phyloP scores from a whole-genome alignment of 2,888 invertebrate species.

The Ectemnius lituratus region DNA sequence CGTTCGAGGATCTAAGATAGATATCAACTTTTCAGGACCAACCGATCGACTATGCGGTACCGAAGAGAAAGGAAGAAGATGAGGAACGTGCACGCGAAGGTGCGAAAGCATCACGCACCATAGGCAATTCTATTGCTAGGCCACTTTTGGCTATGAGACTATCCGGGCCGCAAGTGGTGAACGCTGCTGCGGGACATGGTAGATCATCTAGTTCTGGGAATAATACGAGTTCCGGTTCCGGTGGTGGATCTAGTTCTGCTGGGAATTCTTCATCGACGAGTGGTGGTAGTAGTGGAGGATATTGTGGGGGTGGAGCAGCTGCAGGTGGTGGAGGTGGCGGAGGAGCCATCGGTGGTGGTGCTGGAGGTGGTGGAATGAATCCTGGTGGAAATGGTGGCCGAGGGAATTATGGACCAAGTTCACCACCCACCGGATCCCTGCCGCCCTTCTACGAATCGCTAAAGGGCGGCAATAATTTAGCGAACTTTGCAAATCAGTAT shows the following conservation, averaged over 20 bases:
- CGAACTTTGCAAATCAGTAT: conserved; percentile 82
- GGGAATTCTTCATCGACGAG: conserved; percentile 64
- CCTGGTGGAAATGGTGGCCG: conserved; percentile 87
- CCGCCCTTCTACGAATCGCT: conserved; percentile 94
- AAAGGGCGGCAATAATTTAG: conserved; percentile 87
- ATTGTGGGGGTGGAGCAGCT: conserved; percentile 79
- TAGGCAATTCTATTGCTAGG: conserved; percentile 74
- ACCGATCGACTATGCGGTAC: conserved; percentile 93
- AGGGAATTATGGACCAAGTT: conserved; percentile 92
- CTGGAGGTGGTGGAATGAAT: conserved; percentile 88
- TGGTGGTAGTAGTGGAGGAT: conserved; percentile 70
- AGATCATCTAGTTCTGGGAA: conserved; percentile 81
- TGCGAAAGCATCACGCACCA: conserved; percentile 70
- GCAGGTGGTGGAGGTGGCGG: conserved; percentile 81
- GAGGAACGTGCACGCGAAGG: conserved; percentile 80
- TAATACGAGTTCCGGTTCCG: conserved; percentile 71
- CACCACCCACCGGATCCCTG: conserved; percentile 91
- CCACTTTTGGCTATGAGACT: conserved; percentile 74
- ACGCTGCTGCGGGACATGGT: conserved; percentile 85
- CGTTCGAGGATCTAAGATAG: background rate
- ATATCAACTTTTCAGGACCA: conserved; percentile 82
- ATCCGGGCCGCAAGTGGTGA: conserved; percentile 70
- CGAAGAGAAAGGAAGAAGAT: conserved; percentile 87
- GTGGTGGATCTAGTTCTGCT: conserved; percentile 65
- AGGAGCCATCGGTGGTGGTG: conserved; percentile 80